Percentiles rank a stretch among this genome's conserved stretches.
Evolutionary conservation across 2,113 vertebrate species (phyloP).

Genomic region (Telmatochromis brachygnathus): DNA sequence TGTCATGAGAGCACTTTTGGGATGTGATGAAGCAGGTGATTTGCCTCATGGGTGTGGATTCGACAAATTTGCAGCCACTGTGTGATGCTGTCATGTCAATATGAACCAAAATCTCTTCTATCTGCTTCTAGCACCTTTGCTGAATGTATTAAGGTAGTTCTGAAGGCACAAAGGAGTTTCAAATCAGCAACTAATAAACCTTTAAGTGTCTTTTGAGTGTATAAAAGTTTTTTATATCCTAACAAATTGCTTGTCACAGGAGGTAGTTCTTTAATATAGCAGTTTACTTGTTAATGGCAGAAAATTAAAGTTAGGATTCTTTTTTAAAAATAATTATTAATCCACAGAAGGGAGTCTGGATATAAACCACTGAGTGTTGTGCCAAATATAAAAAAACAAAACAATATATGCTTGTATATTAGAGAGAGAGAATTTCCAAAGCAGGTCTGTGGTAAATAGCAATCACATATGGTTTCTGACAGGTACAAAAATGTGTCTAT

Average conservation of each 20-base stretch:
- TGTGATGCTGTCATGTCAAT: background rate
- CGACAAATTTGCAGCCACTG: background rate
- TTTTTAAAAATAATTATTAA: background rate
- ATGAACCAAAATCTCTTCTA: background rate
- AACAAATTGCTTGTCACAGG: background rate
- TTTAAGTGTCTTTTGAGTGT: background rate
- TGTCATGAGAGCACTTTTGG: background rate
- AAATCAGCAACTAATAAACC: background rate
- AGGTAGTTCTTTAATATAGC: background rate
- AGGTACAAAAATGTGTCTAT: slow-evolving; percentile 5
- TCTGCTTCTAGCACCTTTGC: background rate
- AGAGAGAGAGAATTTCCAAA: background rate
- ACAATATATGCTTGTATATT: background rate
- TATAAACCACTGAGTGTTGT: background rate
- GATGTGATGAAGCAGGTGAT: background rate
- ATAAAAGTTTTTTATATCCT: background rate
- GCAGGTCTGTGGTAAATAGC: background rate
- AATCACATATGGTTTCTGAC: slow-evolving; percentile 1
- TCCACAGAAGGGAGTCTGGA: background rate
- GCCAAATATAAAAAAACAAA: background rate
- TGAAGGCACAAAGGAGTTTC: background rate
- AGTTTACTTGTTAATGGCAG: background rate
- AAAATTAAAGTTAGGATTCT: background rate
- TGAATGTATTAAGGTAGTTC: background rate
- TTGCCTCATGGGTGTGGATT: background rate